Evolutionary conservation across 2,888 invertebrate species (phyloP).

Genomic region (Pollenia labialis): DNA sequence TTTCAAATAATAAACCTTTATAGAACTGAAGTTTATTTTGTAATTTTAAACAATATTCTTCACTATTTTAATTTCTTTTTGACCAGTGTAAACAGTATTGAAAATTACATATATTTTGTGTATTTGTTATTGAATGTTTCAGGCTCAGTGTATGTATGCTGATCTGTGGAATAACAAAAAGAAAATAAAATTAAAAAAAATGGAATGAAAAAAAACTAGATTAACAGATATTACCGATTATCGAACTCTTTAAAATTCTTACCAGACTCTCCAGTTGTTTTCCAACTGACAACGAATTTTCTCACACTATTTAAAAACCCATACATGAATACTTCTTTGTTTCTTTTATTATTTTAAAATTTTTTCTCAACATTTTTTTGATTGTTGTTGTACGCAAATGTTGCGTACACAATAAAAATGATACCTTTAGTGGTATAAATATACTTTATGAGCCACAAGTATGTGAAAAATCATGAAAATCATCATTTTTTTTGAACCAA

Average conservation of each 20-base stretch:
- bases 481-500: slow-evolving; percentile 42
- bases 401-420: slow-evolving; percentile 53
- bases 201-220: slow-evolving; percentile 44
- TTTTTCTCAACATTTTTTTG: slow-evolving; percentile 49
- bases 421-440: slow-evolving; percentile 62
- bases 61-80: background rate
- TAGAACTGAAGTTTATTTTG: no score
- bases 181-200: background rate
- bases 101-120: slow-evolving; percentile 22
- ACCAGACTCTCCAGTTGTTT: slow-evolving; percentile 77
- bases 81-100: slow-evolving; percentile 23
- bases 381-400: slow-evolving; percentile 67
- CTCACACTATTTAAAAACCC: slow-evolving; percentile 78
- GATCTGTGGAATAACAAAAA: slow-evolving; percentile 25
- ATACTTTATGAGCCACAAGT: slow-evolving; percentile 62
- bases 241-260: slow-evolving; percentile 84
- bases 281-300: slow-evolving; percentile 60
- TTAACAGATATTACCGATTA: slow-evolving; percentile 80
- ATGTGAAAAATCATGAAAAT: slow-evolving; percentile 61
- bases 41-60: no score
- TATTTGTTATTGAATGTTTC: slow-evolving; percentile 29
- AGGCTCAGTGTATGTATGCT: slow-evolving; percentile 33
- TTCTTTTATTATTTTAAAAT: slow-evolving; percentile 64
- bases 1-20: no score
- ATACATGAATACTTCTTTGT: slow-evolving; percentile 64